These are phyloP conservation scores for Timandra comae DNA, from an alignment of 2,888 invertebrate genomes.

Conservation along the genomic window DNA sequence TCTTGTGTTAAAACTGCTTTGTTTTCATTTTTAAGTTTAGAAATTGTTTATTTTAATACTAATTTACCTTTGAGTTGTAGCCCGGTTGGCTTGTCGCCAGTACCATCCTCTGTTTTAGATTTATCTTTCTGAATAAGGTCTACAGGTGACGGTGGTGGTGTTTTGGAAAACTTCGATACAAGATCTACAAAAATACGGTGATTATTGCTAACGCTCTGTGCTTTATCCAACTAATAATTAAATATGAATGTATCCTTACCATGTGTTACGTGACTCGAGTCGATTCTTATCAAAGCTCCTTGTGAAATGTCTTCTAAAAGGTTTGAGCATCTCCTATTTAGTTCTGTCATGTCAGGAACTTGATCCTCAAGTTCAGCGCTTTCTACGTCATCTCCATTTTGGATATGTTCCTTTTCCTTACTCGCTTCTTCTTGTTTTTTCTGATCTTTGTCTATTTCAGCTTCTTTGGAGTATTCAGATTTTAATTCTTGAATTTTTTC, in stretches of 20 bases:
- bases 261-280: slow-evolving; percentile 66
- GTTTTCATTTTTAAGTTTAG: neutral
- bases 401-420: slow-evolving; percentile 9
- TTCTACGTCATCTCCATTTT: slow-evolving; percentile 12
- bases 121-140: slow-evolving; percentile 76
- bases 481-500: slow-evolving; percentile 44
- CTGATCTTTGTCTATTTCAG: slow-evolving; percentile 1
- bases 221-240: too few species aligned
- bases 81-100: slow-evolving; percentile 57
- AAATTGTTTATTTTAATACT: too few species aligned
- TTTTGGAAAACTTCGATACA: slow-evolving; percentile 80
- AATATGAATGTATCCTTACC: slow-evolving; percentile 35
- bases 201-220: too few species aligned
- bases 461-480: slow-evolving; percentile 44
- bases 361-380: slow-evolving; percentile 35
- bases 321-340: slow-evolving; percentile 70
- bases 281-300: slow-evolving; percentile 67
- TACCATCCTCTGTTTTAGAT: slow-evolving; percentile 55
- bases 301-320: slow-evolving; percentile 72
- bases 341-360: slow-evolving; percentile 63
- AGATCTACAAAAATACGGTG: slow-evolving; percentile 61
- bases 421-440: neutral
- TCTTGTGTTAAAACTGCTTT: neutral
- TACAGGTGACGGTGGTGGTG: slow-evolving; percentile 83
- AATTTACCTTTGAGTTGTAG: slow-evolving; percentile 65